Evolutionary conservation across 2,888 invertebrate species (phyloP), one percentile per base, ranked within the genome.

Genomic region (Julus scandinavius): DNA sequence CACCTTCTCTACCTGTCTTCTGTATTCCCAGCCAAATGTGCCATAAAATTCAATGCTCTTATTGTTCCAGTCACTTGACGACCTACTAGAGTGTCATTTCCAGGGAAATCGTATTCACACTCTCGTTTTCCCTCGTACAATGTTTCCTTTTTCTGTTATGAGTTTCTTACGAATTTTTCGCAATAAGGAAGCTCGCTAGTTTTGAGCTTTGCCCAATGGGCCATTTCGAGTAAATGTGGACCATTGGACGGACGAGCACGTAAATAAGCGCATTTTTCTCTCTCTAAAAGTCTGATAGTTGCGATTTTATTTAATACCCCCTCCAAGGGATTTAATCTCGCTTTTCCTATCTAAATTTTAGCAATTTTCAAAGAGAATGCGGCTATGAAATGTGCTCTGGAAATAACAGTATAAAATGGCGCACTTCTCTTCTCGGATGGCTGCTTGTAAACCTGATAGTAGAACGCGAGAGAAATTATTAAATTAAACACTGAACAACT

Each of bases 41-140:
- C 80, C 80, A 80, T 80, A 80, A 80, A 80, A 80, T 80, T 80
- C 80, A 80, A 80, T 80, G 80, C 80, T 80, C 80, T 80, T 80
- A 80, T 80, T 80, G 80, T 80, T 80, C 80, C 80, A 80, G 80
- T 80, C 80, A 80, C 80, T 80, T 80, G 80, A 80, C 80, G 80
- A 80, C 80, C 80, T 80, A 80, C 80, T 80, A 80, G 80, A 80
- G 80, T 80, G 80, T 80, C 80, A 80, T 80, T 80, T 80, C 80
- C 80, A 80, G 80, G 80, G 80, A 80, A 80, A 80, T 80, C 13
- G 80, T 29, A 80, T 80, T 80, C 80, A 38, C 80, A 80, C 80
- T 80, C 80, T 29, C 38, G 80, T 80, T 80, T 80, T 80, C 38
- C 38, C 38, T 38, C 80, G 38, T 38, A 80, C 38, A 4, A 15